Conservation (phyloP, 2,797 vertebrate species). For the Pangasius macronema region DNA sequence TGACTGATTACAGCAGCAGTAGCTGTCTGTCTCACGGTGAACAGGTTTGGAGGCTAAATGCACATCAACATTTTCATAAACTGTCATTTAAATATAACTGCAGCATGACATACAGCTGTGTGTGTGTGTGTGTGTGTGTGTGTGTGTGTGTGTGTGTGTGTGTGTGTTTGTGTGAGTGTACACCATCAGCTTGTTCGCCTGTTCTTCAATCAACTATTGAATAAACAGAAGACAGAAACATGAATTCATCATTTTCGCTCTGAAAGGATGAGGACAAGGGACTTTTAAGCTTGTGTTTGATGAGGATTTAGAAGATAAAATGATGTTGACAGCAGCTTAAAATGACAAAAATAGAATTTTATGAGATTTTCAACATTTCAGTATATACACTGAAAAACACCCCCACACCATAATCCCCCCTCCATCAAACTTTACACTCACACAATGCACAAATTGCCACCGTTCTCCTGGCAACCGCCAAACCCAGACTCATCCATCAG, state of each 20-base stretch:
- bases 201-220: constrained; percentile 24
- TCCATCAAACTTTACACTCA: too few species aligned
- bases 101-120: background rate
- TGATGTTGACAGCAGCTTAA: background rate
- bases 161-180: background rate
- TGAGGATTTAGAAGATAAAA: constrained; percentile 7
- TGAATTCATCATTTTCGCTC: constrained; percentile 16
- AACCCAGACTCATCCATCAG: too few species aligned
- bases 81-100: background rate
- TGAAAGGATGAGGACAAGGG: constrained; percentile 8
- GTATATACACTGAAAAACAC: too few species aligned
- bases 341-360: background rate
- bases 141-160: constrained; percentile 1
- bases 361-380: background rate
- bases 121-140: background rate
- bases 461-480: too few species aligned
- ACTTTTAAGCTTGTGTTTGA: constrained; percentile 14
- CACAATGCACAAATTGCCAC: too few species aligned
- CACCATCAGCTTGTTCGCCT: background rate
- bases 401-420: too few species aligned
- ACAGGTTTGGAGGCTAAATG: background rate
- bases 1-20: background rate
- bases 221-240: constrained; percentile 29
- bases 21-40: background rate
- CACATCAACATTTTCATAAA: constrained; percentile 20